Conservation (phyloP, 2,888 invertebrate genomes). For the Galerucella calmariensis region DNA sequence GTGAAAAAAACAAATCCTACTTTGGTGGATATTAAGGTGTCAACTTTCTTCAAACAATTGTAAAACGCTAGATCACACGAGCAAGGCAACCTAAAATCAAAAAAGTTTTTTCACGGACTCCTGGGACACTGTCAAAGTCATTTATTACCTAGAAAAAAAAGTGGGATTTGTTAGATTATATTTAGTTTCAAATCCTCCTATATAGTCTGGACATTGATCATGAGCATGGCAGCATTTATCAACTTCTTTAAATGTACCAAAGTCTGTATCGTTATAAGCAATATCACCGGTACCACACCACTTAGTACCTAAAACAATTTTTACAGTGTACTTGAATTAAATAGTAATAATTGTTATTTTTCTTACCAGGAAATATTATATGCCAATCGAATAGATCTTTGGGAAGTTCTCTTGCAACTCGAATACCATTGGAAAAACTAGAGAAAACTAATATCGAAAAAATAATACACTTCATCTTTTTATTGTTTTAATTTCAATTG, state of each 20-base stretch:
- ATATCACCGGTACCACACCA: slow-evolving; percentile 82
- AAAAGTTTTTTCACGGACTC: neutral
- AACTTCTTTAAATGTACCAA: slow-evolving; percentile 72
- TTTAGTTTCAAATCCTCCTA: slow-evolving; percentile 61
- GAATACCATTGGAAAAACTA: neutral
- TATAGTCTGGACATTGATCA: slow-evolving; percentile 74
- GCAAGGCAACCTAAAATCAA: slow-evolving; percentile 66
- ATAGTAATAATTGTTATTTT: neutral
- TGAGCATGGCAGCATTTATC: slow-evolving; percentile 81
- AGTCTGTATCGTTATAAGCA: slow-evolving; percentile 72
- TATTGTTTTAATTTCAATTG: neutral
- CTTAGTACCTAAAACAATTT: slow-evolving; percentile 72
- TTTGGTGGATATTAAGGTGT: slow-evolving; percentile 60
- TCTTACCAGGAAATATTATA: neutral
- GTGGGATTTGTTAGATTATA: slow-evolving; percentile 58
- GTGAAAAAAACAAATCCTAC: slow-evolving; percentile 71
- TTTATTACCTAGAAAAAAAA: slow-evolving; percentile 57
- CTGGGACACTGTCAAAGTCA: neutral
- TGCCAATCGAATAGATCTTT: neutral
- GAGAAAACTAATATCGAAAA: neutral
- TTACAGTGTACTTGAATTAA: neutral
- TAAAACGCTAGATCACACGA: slow-evolving; percentile 68
- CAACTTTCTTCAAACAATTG: slow-evolving; percentile 64
- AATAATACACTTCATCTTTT: neutral
- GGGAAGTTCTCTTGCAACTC: neutral